phyloP scores from a whole-genome alignment of 2,797 vertebrate species.

The Natrix natrix region DNA sequence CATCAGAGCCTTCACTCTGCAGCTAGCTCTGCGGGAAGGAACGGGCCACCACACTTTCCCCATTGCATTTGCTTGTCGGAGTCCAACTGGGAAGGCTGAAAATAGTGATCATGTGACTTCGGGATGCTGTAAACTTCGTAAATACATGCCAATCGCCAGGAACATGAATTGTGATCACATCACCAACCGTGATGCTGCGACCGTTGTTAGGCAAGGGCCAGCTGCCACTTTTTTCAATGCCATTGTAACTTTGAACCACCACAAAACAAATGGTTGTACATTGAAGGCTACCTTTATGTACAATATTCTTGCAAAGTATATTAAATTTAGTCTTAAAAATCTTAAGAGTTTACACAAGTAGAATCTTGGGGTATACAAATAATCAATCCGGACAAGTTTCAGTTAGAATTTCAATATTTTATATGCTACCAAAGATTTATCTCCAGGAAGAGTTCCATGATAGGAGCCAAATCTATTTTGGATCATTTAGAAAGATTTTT shows the following conservation, averaged over 20 bases:
- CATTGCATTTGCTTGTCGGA: background rate
- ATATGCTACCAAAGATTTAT: background rate
- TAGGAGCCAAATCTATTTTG: background rate
- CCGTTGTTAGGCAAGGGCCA: too few species aligned
- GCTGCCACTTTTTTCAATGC: too few species aligned
- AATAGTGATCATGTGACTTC: background rate
- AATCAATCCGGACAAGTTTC: background rate
- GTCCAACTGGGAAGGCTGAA: background rate
- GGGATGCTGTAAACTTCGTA: too few species aligned
- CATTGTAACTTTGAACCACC: too few species aligned
- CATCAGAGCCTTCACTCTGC: too few species aligned
- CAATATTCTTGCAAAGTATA: background rate
- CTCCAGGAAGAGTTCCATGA: background rate
- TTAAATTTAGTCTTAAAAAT: background rate
- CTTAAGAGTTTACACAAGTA: background rate
- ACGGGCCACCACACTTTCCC: too few species aligned
- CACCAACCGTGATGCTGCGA: too few species aligned
- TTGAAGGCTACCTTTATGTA: background rate
- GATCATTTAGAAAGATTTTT: background rate
- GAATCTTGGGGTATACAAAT: background rate
- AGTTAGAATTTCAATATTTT: background rate
- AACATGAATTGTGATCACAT: too few species aligned
- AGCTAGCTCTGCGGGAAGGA: too few species aligned
- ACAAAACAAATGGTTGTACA: too few species aligned
- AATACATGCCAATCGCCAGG: too few species aligned